Percentiles rank a stretch among this genome's conserved stretches.
phyloP scores from a whole-genome alignment of 2,888 invertebrate species.

The Latrodectus elegans region DNA sequence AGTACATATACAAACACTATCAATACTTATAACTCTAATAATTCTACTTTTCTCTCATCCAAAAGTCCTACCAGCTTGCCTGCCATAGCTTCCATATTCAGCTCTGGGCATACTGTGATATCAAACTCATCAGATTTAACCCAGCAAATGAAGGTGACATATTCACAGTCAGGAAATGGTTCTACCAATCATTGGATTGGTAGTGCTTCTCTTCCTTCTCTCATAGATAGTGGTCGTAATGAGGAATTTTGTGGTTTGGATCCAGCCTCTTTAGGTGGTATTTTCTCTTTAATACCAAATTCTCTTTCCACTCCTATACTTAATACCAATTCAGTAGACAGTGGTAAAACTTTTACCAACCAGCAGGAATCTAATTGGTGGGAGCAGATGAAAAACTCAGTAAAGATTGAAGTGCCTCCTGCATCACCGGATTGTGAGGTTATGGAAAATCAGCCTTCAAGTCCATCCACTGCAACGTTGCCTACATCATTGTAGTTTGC shows the following conservation, averaged over 20 bases:
- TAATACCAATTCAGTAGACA: slow-evolving; percentile 11
- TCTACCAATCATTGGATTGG: slow-evolving; percentile 42
- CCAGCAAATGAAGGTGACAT: slow-evolving; percentile 54
- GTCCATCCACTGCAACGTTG: slow-evolving; percentile 59
- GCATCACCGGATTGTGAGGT: slow-evolving; percentile 55
- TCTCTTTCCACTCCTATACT: slow-evolving; percentile 28
- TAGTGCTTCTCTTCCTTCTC: slow-evolving; percentile 52
- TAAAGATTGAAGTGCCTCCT: slow-evolving; percentile 66
- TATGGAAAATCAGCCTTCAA: slow-evolving; percentile 52
- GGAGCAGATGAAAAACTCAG: slow-evolving; percentile 61
- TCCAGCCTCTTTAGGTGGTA: slow-evolving; percentile 46
- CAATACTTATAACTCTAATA: slow-evolving; percentile 65
- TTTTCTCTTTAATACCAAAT: slow-evolving; percentile 44
- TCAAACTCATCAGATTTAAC: slow-evolving; percentile 42
- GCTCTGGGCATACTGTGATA: slow-evolving; percentile 69
- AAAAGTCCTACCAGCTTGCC: slow-evolving; percentile 42
- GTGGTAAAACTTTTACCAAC: slow-evolving; percentile 20
- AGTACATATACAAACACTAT: slow-evolving; percentile 72
- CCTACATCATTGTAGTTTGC: slow-evolving; percentile 50
- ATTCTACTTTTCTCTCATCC: slow-evolving; percentile 43
- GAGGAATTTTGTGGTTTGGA: slow-evolving; percentile 66
- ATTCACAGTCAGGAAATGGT: slow-evolving; percentile 23
- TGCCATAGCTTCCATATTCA: slow-evolving; percentile 65
- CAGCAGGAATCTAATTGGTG: slow-evolving; percentile 60
- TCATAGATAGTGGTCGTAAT: slow-evolving; percentile 71